These are phyloP conservation scores for Cheilosia grossa DNA, from an alignment of 2,888 invertebrate genomes.

Conservation along the genomic window DNA sequence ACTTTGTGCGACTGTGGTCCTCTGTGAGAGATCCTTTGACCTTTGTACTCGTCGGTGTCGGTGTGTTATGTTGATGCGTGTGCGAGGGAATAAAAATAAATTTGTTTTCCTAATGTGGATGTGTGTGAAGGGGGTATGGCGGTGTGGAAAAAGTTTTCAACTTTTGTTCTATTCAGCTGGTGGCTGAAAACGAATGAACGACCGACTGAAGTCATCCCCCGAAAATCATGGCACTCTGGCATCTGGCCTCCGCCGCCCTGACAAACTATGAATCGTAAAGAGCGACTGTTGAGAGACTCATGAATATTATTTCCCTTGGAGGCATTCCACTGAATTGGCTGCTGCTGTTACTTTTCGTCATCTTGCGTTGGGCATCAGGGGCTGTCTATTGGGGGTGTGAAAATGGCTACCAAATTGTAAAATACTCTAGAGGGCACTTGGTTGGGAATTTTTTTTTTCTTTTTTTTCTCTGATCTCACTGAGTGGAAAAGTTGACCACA, in stretches of 20 bases:
- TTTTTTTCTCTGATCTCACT: constrained; percentile 46
- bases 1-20: constrained; percentile 34
- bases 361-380: constrained; percentile 43
- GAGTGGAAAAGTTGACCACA: constrained; percentile 76
- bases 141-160: constrained; percentile 59
- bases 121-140: constrained; percentile 25
- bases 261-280: constrained; percentile 70
- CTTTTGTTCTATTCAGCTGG: constrained; percentile 57
- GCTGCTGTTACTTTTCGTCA: constrained; percentile 72
- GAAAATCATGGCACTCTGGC: constrained; percentile 17
- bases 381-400: constrained; percentile 57
- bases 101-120: constrained; percentile 72
- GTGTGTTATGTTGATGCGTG: constrained; percentile 57
- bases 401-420: constrained; percentile 74
- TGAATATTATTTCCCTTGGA: constrained; percentile 75
- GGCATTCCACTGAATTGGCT: constrained; percentile 74
- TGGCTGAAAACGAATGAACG: background rate
- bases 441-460: constrained; percentile 60
- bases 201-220: constrained; percentile 49
- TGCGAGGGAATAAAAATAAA: constrained; percentile 74
- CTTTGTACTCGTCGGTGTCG: constrained; percentile 52
- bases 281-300: constrained; percentile 68
- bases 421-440: constrained; percentile 73
- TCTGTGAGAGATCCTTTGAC: constrained; percentile 63
- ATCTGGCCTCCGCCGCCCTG: constrained; percentile 38